A percentile compares a stretch with the other conserved stretches of the same genome.
phyloP scores from a whole-genome alignment of 2,888 invertebrate genomes.

The Nasonovia ribisnigri region DNA sequence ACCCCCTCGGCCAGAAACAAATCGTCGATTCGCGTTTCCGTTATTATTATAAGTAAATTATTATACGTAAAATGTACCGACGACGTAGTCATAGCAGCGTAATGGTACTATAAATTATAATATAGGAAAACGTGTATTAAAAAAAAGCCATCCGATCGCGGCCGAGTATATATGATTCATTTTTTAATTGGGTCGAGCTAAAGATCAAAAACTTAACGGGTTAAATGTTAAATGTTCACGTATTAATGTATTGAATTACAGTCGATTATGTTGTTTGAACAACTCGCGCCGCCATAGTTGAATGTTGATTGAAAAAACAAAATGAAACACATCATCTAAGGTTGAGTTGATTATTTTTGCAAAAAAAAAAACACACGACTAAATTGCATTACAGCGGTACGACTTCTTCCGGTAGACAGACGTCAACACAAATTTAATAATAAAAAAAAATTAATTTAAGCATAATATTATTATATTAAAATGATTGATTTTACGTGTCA shows the following conservation, averaged over 20 bases:
- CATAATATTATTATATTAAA: background rate
- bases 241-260: background rate
- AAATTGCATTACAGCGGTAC: background rate
- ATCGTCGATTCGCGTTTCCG: background rate
- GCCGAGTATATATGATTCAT: background rate
- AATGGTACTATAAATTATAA: background rate
- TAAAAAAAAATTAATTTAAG: background rate
- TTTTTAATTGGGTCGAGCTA: background rate
- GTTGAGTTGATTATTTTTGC: background rate
- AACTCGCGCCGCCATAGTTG: background rate
- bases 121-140: background rate
- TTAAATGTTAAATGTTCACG: background rate
- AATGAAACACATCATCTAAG: background rate
- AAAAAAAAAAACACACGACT: background rate
- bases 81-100: background rate
- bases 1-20: background rate
- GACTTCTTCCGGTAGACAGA: background rate
- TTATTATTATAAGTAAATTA: background rate
- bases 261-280: background rate
- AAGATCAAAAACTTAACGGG: background rate
- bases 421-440: background rate
- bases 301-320: background rate
- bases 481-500: background rate
- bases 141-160: background rate
- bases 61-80: background rate